Percentiles rank a stretch among this genome's conserved stretches.
phyloP scores from a whole-genome alignment of 2,888 invertebrate genomes.

The Zaprionus obscuricornis region DNA sequence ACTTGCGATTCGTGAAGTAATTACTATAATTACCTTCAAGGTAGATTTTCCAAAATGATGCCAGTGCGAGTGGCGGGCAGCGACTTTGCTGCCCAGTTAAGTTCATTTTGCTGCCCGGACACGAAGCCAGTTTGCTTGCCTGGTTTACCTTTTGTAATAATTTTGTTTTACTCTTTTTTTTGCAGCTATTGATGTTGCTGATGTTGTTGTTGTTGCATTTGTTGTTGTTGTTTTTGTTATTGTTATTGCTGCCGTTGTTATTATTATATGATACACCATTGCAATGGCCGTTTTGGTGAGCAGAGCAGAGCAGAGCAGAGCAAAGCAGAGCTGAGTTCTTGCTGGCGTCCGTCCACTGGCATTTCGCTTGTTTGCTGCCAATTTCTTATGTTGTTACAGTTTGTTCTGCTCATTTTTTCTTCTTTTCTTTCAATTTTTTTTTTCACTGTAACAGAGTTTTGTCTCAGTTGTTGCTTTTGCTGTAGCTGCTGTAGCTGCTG shows the following conservation, averaged over 20 bases:
- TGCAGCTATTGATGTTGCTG: constrained; percentile 15
- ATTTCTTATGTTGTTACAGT: constrained; percentile 78
- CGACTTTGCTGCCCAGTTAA: constrained; percentile 17
- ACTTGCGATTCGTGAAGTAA: constrained; percentile 83
- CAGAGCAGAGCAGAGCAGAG: constrained; percentile 7
- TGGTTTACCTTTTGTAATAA: constrained; percentile 72
- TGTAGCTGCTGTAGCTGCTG: constrained; percentile 1
- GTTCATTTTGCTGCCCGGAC: constrained; percentile 34
- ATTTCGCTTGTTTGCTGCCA: constrained; percentile 76
- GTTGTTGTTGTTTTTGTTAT: constrained; percentile 20
- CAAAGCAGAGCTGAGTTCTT: constrained; percentile 2
- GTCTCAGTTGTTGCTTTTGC: constrained; percentile 25
- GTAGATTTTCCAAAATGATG: constrained; percentile 83
- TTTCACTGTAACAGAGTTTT: constrained; percentile 17
- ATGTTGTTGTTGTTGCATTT: constrained; percentile 10
- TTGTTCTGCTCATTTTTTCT: constrained; percentile 57
- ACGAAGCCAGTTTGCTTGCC: constrained; percentile 41
- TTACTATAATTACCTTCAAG: constrained; percentile 83
- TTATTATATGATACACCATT: constrained; percentile 77
- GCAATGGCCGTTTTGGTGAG: constrained; percentile 63
- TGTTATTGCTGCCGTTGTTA: constrained; percentile 59
- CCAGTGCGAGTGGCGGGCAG: constrained; percentile 62
- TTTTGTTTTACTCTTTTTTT: constrained; percentile 53
- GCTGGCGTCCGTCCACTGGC: constrained; percentile 40
- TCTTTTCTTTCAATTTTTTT: constrained; percentile 4